phyloP scores from a whole-genome alignment of 2,113 vertebrate genomes.

The Chaetura pelagica region DNA sequence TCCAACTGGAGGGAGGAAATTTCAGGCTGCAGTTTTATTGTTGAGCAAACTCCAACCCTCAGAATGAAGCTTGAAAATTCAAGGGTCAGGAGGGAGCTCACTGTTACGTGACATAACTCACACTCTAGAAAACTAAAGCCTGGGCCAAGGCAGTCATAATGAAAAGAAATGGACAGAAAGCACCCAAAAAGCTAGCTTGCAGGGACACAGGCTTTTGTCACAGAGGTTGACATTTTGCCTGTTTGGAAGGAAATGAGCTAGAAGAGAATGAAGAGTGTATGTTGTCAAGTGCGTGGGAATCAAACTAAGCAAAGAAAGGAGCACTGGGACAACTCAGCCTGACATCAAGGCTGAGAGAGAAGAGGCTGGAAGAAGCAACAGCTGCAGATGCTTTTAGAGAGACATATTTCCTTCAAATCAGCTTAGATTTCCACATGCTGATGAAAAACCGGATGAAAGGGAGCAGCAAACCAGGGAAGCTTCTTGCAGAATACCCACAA shows the following conservation, averaged over 20 bases:
- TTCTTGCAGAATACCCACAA: not conserved
- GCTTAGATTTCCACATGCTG: not conserved
- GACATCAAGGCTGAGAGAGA: not conserved
- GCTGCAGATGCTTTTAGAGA: not conserved
- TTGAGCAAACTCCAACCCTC: not conserved
- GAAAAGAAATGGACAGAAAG: not conserved
- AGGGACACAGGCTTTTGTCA: not conserved
- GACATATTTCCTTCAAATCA: not conserved
- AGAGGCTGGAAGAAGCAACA: not conserved
- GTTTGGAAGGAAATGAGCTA: slow-evolving; percentile 18
- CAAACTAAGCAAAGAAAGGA: slow-evolving; percentile 29
- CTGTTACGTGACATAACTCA: not conserved
- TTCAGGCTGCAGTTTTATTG: not conserved
- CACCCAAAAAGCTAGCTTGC: not conserved
- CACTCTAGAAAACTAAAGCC: not conserved
- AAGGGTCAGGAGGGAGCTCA: not conserved
- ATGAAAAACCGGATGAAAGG: not conserved
- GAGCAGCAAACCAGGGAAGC: not conserved
- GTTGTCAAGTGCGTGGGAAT: slow-evolving; percentile 33
- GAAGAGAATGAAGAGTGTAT: not conserved
- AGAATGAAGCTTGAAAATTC: not conserved
- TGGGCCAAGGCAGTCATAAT: not conserved
- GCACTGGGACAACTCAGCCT: not conserved
- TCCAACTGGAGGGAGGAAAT: not conserved
- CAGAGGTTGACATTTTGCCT: not conserved